Evolutionary conservation across 2,888 invertebrate species (phyloP).

Genomic region (Microctonus hyperodae): DNA sequence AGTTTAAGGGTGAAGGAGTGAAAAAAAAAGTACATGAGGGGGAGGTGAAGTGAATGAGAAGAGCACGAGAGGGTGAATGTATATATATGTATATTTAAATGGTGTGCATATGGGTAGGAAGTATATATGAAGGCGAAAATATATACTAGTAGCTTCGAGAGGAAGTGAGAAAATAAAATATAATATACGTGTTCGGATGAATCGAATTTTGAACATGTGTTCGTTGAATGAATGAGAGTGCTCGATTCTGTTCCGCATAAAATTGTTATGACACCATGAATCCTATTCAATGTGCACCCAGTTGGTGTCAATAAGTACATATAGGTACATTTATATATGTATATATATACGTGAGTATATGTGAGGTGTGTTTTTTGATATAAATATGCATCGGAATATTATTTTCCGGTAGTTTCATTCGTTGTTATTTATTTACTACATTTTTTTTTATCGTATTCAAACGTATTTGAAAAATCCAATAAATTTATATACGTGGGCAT

Average conservation of each 20-base stretch:
- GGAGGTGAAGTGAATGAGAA: slow-evolving; percentile 1
- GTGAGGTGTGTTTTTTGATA: not conserved
- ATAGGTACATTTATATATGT: not conserved
- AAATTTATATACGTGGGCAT: not conserved
- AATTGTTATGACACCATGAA: slow-evolving; percentile 37
- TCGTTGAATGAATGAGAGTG: slow-evolving; percentile 15
- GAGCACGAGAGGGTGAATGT: slow-evolving; percentile 1
- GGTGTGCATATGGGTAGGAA: not conserved
- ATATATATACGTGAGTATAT: not conserved
- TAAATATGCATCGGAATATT: no score
- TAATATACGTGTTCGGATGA: slow-evolving; percentile 23
- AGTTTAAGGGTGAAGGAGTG: slow-evolving; percentile 13
- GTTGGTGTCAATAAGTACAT: not conserved
- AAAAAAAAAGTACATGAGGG: not conserved
- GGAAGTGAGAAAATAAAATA: not conserved
- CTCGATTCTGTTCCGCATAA: slow-evolving; percentile 26
- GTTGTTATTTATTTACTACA: not conserved
- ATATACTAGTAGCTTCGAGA: not conserved
- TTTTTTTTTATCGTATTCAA: not conserved
- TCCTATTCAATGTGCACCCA: slow-evolving; percentile 27
- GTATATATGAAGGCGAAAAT: not conserved
- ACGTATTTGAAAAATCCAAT: not conserved
- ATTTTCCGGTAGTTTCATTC: slow-evolving; percentile 13
- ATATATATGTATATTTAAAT: no score
- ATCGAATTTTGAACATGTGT: slow-evolving; percentile 37